Base-by-base conservation (phyloP, 2,113 vertebrate species). In the Pollimyrus isidori region DNA sequence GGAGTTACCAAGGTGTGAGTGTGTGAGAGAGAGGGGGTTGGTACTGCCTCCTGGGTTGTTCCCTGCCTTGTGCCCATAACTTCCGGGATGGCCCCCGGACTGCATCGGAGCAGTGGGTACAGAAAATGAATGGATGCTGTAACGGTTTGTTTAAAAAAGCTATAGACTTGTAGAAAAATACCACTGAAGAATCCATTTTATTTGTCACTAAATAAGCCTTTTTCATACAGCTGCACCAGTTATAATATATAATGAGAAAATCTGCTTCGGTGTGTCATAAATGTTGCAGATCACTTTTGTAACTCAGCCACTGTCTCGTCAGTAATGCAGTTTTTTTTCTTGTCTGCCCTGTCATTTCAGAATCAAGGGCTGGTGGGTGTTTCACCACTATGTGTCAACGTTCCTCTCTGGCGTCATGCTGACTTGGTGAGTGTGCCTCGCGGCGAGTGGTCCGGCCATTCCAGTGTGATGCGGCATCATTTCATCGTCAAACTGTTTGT, bases 341-440 rank as follows among this genome's bases (percentile, higher is more conserved):
- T 11, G 46, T 83, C 65, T 92, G 52, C 13, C 73, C 19, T 87
- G 53, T 84, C 85, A 26, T 92, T 95, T 86, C 94, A 99, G 98
- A 94, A 99, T 99, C 94, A 98, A 98, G 93, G 98, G 98, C 92
- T 99, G 98, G 98, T 99, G 98, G 98, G 98, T 99, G 58, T 97
- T 98, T 88, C 98, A 99, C 94, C 98, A 99, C 92, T 98, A 99
- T 1, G 89, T 99, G 90, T 99, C 97, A 1, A 97, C 98, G 0
- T 99, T 99, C 94, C 95, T 99, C 92, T 99, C 98, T 0, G 98
- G 98, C 21, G 98, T 99, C 93, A 98, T 99, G 97, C 95, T 99
- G 90, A 99, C 98, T 0, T 99, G 98, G 98, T 99, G 85, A 96
- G 97, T 91, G n/a, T 48, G 5, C 69, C 11, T 46, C 58, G 35